Base-by-base conservation (phyloP, 2,888 invertebrate genomes). In the Seira musarum region DNA sequence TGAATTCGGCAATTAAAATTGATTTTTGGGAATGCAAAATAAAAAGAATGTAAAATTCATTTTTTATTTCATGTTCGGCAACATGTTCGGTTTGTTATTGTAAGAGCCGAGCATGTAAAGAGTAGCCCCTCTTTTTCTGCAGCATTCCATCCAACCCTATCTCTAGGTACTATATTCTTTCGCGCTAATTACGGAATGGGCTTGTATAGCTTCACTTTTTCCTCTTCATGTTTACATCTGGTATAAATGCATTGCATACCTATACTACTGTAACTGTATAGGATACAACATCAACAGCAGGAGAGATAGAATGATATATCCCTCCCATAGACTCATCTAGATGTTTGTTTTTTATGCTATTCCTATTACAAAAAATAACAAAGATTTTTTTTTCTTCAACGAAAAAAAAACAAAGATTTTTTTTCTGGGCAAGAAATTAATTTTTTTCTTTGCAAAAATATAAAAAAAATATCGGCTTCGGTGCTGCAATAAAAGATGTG, bases 301-400 rank as follows among this genome's bases (percentile, higher is more conserved):
- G 30, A 30, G 30, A 30, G 30, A 30, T 30, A 30, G 30, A 30
- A 8, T 5, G 30, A 30, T 30, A 30, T 53, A 53, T 53, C 53
- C 53, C 53, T 53, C 53, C 53, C 53, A 53, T 53, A 53, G 53
- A 53, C 53, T 13, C 53, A 53, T 53, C 53, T 53, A 53, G 53
- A 53, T 53, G 53, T 53, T 53, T 53, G 53, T 53, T 53, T 53
- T 53, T 53, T 53, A 53, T 53, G 53, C 53, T 53, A 53, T 53
- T 53, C 6, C 53, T 17, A 53, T 53, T 53, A 40, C 40, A 40
- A 40, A 40, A 40, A 40, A 40, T 40, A 40, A 40, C 40, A 40
- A 40, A 40, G 40, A n/a, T n/a, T n/a, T n/a, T n/a, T n/a, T n/a
- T n/a, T n/a, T n/a, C n/a, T n/a, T n/a, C n/a, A n/a, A n/a, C n/a